A percentile compares a stretch with the other conserved stretches of the same genome.
Evolutionary conservation across 1,140 invertebrate species (phyloP).

Genomic region (Sitodiplosis mosellana): DNA sequence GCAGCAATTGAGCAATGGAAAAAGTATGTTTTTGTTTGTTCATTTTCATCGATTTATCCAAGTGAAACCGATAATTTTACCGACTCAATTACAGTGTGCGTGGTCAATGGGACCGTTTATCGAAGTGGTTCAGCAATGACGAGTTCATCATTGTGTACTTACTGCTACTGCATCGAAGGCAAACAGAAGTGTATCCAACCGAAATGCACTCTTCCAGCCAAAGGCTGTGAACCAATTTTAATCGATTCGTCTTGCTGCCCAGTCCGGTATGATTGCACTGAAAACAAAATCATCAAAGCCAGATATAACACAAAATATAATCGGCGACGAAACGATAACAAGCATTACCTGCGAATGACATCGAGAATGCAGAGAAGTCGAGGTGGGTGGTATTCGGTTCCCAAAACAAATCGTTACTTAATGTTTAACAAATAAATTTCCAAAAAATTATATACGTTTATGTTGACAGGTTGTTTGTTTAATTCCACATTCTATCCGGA

Average conservation of each 20-base stretch:
- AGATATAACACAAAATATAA: constrained; percentile 16
- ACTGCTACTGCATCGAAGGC: constrained; percentile 71
- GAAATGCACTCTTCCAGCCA: constrained; percentile 55
- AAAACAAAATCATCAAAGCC: constrained; percentile 25
- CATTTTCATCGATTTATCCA: background rate
- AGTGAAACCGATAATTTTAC: background rate
- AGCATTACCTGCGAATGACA: constrained; percentile 21
- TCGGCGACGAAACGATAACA: constrained; percentile 11
- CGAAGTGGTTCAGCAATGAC: constrained; percentile 60
- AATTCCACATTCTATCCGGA: constrained; percentile 40
- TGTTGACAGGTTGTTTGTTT: constrained; percentile 40
- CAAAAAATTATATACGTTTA: background rate
- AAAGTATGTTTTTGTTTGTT: background rate
- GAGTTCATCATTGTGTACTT: constrained; percentile 56
- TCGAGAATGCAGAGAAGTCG: constrained; percentile 18
- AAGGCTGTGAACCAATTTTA: constrained; percentile 49
- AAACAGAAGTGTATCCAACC: constrained; percentile 60
- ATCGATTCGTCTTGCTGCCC: constrained; percentile 63
- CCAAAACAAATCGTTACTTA: too few species aligned
- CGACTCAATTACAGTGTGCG: constrained; percentile 13
- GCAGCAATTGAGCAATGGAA: background rate
- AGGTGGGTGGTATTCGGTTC: background rate
- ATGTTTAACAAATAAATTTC: too few species aligned
- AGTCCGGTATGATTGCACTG: constrained; percentile 58
- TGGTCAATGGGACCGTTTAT: constrained; percentile 23